Evolutionary conservation across 92 coral and sea anemone species (phyloP).

Genomic region (Parazoanthus darwini): DNA sequence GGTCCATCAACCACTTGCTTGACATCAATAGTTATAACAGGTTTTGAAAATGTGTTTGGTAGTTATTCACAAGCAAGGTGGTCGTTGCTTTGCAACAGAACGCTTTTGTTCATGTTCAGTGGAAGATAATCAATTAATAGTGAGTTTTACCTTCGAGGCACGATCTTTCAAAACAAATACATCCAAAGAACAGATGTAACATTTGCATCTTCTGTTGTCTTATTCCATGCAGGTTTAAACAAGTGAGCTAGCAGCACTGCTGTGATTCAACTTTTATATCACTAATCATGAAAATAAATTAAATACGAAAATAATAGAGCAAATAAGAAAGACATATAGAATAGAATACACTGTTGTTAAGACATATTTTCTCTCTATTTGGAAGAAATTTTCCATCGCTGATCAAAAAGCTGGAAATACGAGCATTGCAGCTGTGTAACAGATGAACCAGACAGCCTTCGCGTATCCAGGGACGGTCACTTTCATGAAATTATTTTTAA

Average conservation of each 20-base stretch:
- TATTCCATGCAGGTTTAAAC: not conserved
- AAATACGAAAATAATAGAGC: not conserved
- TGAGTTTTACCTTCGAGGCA: conserved; percentile 11
- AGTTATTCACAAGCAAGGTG: not conserved
- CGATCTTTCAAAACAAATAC: conserved; percentile 10
- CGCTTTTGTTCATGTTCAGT: not conserved
- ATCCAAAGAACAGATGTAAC: conserved; percentile 27
- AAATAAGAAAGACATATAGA: no score
- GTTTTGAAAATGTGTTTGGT: not conserved
- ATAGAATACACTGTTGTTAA: not conserved
- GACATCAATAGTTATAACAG: not conserved
- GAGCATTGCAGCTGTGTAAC: conserved; percentile 28
- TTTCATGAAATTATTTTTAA: not conserved
- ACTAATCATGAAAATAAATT: not conserved
- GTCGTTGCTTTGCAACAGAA: conserved; percentile 8
- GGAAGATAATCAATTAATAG: not conserved
- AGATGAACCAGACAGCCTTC: not conserved
- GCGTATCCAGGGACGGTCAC: conserved; percentile 20
- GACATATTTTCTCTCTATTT: not conserved
- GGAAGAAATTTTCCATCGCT: not conserved
- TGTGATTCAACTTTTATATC: not conserved
- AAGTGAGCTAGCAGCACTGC: not conserved
- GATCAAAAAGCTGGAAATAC: not conserved
- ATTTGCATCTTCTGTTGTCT: not conserved
- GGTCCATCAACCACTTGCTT: not conserved